phyloP scores from a whole-genome alignment of 2,797 vertebrate species.

The Acanthis flammea region DNA sequence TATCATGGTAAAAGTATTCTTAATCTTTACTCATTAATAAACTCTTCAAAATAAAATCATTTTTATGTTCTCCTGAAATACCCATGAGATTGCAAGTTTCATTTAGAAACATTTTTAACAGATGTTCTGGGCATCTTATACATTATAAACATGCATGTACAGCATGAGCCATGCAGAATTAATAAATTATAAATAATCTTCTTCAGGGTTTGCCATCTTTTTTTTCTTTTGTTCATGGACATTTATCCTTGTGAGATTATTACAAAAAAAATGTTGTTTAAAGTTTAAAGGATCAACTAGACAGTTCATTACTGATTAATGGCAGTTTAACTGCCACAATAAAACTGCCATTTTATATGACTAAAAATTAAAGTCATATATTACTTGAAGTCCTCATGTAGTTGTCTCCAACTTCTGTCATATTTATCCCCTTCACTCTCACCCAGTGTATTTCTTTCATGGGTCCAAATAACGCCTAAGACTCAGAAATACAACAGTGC shows the following conservation, averaged over 20 bases:
- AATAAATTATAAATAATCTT: neutral
- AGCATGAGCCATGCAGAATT: neutral
- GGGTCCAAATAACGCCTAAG: neutral
- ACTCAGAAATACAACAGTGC: neutral
- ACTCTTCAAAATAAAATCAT: neutral
- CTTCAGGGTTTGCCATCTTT: neutral
- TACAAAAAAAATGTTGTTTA: neutral
- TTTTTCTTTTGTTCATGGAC: neutral
- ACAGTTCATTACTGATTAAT: neutral
- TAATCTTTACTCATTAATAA: slow-evolving; percentile 17
- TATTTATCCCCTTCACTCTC: neutral
- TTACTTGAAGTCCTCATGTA: neutral
- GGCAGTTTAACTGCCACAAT: neutral
- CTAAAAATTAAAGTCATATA: neutral
- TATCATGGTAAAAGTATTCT: neutral
- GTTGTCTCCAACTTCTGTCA: neutral
- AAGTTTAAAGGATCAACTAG: neutral
- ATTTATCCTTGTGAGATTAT: neutral
- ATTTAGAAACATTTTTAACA: neutral
- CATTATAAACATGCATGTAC: neutral
- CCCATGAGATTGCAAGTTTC: neutral
- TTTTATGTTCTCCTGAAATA: neutral
- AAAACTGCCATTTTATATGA: neutral
- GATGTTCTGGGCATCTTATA: slow-evolving; percentile 23
- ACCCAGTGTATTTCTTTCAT: neutral